Base-by-base conservation (phyloP, 2,113 vertebrate species). In the Spermophilus dauricus region DNA sequence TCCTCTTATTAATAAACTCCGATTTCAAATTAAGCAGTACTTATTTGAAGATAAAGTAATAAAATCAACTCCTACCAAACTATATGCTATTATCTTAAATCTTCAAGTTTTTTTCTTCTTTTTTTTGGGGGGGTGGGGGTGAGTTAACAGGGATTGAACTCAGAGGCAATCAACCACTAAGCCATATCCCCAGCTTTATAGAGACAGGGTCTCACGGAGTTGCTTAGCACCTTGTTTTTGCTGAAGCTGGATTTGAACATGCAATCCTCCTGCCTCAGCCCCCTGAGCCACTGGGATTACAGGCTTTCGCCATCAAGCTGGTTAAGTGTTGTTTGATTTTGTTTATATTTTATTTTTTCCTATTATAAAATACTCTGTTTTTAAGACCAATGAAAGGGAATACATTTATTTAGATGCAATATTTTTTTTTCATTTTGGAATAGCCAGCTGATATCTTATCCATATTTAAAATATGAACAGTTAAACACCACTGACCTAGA, bases 31-130 rank as follows among this genome's bases (percentile, higher is more conserved):
- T 81, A 73, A n/a, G 58, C 6, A 96, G 14, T 77, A 39, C 8
- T 78, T 28, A 13, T 78, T 77, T 86, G 17, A 72, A 34, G 0
- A 88, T n/a, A 67, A 7, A 24, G 0, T 2, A 91, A 87, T 39
- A 1, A 17, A 48, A 63, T 24, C 20, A 95, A 17, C 5, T 4
- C 18, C 5, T 30, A 65, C 45, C 37, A 82, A 76, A 56, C 34
- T 39, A 32, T 1, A 53, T 93, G 20, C 53, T 85, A 20, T 91
- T 88, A 95, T 91, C 12, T 56, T 95, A 88, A 92, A 95, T 51
- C 10, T 20, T 88, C n/a, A 77, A 39, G 28, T 39, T 87, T 48
- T 8, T 20, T 67, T 72, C 92, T 85, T 20, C 61, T 72, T 94
- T 76, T 53, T 17, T 53, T 53, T 53, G 17, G 17, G 51, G 51